Conservation (phyloP, 2,113 vertebrate species). For the Spermophilus dauricus region DNA sequence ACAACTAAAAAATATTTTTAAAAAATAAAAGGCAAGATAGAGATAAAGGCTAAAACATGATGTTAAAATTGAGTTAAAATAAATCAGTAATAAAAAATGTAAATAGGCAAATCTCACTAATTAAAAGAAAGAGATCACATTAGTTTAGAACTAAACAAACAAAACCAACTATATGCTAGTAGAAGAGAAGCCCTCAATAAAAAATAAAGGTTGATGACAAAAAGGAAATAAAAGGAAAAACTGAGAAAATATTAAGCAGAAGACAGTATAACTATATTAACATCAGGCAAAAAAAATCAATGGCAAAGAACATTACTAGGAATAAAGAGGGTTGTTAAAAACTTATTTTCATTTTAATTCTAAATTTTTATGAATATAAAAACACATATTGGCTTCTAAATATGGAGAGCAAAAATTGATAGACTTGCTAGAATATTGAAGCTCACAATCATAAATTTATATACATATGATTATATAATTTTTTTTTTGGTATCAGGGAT, state of each 20-base stretch:
- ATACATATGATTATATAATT: no score
- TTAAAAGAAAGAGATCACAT: neutral
- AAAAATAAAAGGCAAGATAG: neutral
- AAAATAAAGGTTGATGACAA: neutral
- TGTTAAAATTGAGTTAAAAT: slow-evolving; percentile 13
- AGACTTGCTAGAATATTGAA: neutral
- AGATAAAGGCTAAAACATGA: neutral
- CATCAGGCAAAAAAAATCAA: neutral
- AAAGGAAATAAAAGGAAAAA: neutral
- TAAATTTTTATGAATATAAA: neutral
- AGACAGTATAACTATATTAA: neutral
- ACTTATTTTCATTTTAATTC: neutral
- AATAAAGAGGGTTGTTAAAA: neutral
- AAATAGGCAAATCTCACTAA: neutral
- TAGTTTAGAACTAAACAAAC: neutral
- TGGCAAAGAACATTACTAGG: neutral
- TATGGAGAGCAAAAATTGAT: neutral
- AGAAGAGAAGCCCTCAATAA: neutral
- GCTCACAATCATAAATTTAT: neutral
- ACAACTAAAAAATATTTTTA: no score
- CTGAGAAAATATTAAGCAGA: slow-evolving; percentile 1
- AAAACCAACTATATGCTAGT: neutral
- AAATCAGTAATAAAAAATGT: neutral
- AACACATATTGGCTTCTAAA: neutral
- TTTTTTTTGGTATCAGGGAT: no score